Evolutionary conservation across 1,140 invertebrate genomes (phyloP).

Genomic region (Drosophila simulans): DNA sequence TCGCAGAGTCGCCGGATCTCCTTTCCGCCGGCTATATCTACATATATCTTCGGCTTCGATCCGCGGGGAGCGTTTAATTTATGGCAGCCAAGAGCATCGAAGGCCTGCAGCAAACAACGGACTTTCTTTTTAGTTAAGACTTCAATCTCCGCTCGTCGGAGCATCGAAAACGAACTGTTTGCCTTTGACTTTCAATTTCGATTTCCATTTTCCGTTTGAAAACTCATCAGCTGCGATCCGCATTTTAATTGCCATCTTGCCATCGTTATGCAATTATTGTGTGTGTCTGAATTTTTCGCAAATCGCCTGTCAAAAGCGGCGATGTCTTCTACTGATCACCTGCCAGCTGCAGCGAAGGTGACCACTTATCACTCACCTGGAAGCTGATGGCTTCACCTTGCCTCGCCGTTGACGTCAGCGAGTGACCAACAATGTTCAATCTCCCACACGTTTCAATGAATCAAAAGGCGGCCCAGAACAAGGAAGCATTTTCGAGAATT

Average conservation of each 20-base stretch:
- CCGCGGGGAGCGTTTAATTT: conserved; percentile 61
- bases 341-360: conserved; percentile 19
- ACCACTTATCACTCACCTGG: conserved; percentile 32
- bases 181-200: conserved; percentile 70
- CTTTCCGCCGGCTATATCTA: conserved; percentile 35
- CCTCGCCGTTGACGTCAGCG: conserved; percentile 41
- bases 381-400: conserved; percentile 28
- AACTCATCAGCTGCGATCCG: conserved; percentile 51
- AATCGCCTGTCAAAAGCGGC: conserved; percentile 37
- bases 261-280: conserved; percentile 50
- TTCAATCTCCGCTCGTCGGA: conserved; percentile 13
- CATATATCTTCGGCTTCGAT: conserved; percentile 41
- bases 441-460: conserved; percentile 19
- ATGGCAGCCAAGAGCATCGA: conserved; percentile 63
- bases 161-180: conserved; percentile 53
- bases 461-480: conserved; percentile 39
- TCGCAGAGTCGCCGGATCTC: background rate
- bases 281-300: conserved; percentile 25
- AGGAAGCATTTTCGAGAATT: conserved; percentile 65
- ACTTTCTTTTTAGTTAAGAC: conserved; percentile 67
- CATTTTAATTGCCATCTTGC: conserved; percentile 12
- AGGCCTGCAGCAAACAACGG: conserved; percentile 61
- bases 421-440: conserved; percentile 6
- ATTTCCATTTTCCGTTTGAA: conserved; percentile 69
- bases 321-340: conserved; percentile 33